These are phyloP conservation scores for Gadus chalcogrammus DNA, from an alignment of 2,113 vertebrate genomes.

Conservation along the genomic window DNA sequence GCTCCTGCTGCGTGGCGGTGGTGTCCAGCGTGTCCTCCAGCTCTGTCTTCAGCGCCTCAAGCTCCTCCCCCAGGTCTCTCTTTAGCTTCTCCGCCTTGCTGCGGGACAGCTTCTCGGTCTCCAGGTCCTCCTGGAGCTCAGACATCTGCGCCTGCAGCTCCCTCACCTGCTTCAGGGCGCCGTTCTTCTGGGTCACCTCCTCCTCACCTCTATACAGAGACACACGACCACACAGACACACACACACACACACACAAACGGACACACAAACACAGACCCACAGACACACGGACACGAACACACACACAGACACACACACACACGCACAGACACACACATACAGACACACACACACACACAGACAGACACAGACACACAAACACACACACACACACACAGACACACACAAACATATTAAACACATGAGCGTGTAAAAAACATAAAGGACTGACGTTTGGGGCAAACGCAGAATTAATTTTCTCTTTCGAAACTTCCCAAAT, in stretches of 20 bases:
- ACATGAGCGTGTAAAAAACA: neutral
- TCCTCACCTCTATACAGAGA: slow-evolving; percentile 82
- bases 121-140: slow-evolving; percentile 94
- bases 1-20: slow-evolving; percentile 94
- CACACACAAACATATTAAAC: neutral
- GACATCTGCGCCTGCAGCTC: slow-evolving; percentile 94
- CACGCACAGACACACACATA: no score
- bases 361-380: no score
- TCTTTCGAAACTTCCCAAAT: no score
- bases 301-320: no score
- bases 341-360: no score
- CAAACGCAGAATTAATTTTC: no score
- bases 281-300: no score
- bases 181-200: slow-evolving; percentile 89
- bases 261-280: no score
- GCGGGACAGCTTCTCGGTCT: slow-evolving; percentile 87
- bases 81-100: slow-evolving; percentile 98
- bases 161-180: slow-evolving; percentile 86
- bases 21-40: slow-evolving; percentile 97
- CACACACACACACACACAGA: no score
- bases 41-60: slow-evolving; percentile 95
- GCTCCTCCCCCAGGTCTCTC: slow-evolving; percentile 91
- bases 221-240: no score
- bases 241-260: no score
- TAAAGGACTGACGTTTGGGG: neutral